A percentile compares a stretch with the other conserved stretches of the same genome.
Conservation (phyloP, 2,113 vertebrate genomes). For the Apteryx mantelli region DNA sequence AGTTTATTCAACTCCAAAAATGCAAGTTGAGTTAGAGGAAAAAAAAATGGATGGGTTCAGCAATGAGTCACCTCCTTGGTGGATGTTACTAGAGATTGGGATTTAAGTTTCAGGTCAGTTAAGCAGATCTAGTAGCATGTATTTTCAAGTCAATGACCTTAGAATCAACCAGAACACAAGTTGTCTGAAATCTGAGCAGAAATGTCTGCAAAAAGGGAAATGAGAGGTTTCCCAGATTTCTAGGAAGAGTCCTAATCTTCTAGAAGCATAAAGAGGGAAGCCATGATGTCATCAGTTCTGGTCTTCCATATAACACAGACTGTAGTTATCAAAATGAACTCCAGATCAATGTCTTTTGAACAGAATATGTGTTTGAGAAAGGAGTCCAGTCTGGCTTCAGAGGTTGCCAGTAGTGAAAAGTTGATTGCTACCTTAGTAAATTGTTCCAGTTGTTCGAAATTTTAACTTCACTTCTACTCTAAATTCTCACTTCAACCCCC, state of each 20-base stretch:
- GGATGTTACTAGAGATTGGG: not conserved
- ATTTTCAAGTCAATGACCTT: not conserved
- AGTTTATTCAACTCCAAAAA: conserved; percentile 27
- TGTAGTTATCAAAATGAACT: not conserved
- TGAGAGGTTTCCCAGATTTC: not conserved
- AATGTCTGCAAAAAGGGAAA: not conserved
- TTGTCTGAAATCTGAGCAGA: not conserved
- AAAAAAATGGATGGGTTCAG: not conserved
- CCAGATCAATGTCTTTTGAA: not conserved
- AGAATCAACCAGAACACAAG: not conserved
- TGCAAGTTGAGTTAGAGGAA: not conserved
- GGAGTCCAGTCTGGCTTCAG: not conserved
- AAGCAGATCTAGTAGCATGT: not conserved
- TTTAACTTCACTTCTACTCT: not conserved
- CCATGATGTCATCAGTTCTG: not conserved
- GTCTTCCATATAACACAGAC: not conserved
- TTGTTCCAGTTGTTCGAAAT: not conserved
- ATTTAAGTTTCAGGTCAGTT: not conserved
- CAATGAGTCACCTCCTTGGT: not conserved
- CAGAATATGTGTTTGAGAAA: not conserved
- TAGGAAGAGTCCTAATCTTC: not conserved
- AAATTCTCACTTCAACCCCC: not conserved
- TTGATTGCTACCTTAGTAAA: conserved; percentile 8
- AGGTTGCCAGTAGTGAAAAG: not conserved
- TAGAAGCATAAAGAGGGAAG: not conserved